Evolutionary conservation across 1,140 invertebrate species (phyloP).

Genomic region (Tetragonula clypearis): DNA sequence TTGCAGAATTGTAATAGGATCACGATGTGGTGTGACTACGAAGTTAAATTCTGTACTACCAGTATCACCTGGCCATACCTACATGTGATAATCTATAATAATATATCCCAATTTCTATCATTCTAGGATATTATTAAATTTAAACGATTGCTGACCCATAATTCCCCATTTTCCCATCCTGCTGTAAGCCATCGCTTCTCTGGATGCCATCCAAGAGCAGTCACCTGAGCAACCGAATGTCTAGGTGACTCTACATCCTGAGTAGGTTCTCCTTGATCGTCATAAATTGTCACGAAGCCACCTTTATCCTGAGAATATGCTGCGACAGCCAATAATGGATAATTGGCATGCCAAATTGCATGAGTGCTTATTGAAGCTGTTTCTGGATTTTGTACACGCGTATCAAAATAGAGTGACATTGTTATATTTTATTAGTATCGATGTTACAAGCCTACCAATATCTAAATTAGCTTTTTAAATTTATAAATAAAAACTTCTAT

Average conservation of each 20-base stretch:
- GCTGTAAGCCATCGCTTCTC: slow-evolving; percentile 89
- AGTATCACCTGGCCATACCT: slow-evolving; percentile 78
- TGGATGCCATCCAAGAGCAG: slow-evolving; percentile 94
- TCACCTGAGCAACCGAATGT: slow-evolving; percentile 89
- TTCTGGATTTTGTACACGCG: slow-evolving; percentile 87
- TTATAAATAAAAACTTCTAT: neutral
- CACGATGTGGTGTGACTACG: slow-evolving; percentile 89
- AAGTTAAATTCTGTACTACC: slow-evolving; percentile 85
- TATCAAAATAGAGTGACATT: slow-evolving; percentile 91
- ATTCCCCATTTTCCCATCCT: slow-evolving; percentile 96
- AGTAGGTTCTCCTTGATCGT: slow-evolving; percentile 92
- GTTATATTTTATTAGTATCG: neutral
- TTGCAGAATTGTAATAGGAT: slow-evolving; percentile 88
- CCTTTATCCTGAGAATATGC: slow-evolving; percentile 93
- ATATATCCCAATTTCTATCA: slow-evolving; percentile 76
- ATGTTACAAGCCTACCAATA: neutral
- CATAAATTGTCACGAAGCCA: slow-evolving; percentile 93
- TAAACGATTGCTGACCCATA: slow-evolving; percentile 83
- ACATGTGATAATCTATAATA: slow-evolving; percentile 26
- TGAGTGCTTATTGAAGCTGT: slow-evolving; percentile 87
- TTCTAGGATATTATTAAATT: slow-evolving; percentile 81
- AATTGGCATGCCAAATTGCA: slow-evolving; percentile 89
- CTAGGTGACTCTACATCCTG: slow-evolving; percentile 90
- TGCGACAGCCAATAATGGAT: slow-evolving; percentile 91
- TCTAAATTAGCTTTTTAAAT: neutral